Evolutionary conservation across 2,888 invertebrate species (phyloP), one percentile per base, ranked within the genome.

Genomic region (Thyatira batis): DNA sequence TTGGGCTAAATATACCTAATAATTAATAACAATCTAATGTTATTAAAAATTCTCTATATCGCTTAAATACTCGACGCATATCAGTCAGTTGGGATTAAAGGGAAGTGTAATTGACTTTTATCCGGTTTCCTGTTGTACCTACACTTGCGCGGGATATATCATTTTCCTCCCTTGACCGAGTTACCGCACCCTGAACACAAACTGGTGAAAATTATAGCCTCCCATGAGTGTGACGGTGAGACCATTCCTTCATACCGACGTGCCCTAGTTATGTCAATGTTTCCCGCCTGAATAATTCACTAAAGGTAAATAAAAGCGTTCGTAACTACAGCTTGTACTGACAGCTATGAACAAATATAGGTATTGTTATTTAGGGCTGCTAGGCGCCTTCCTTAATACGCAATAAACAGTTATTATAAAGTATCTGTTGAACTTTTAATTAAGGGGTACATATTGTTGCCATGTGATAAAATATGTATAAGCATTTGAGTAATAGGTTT

Each of bases 141-240:
- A 33, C 11, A n/a, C 11, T 33, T 11, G 1, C 3, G 6, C 21
- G 9, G 2, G 8, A 1, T 10, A 27, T 11, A 9, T 10, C 27
- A 20, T n/a, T 51, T 45, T 49, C 44, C 58, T 51, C 46, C 63
- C 66, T 63, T 69, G 67, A 65, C 65, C 67, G 65, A 60, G 45
- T 64, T 64, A 52, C 58, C 62, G 54, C 61, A 46, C 65, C 63
- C 49, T 27, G 25, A 45, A 45, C 50, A 57, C 59, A 51, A 55
- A 55, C 53, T 30, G 50, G 50, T 43, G 50, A 57, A 39, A 61
- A 55, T 60, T 61, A 61, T 57, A 54, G 44, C 55, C 58, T 51
- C 50, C 45, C 51, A 49, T 54, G 52, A 55, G 50, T 58, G 55
- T 33, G 48, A 43, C 28, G 39, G 50, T 13, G 17, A 27, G 46